Conservation (phyloP, 2,113 vertebrate genomes). For the Plecturocebus donacophilus region DNA sequence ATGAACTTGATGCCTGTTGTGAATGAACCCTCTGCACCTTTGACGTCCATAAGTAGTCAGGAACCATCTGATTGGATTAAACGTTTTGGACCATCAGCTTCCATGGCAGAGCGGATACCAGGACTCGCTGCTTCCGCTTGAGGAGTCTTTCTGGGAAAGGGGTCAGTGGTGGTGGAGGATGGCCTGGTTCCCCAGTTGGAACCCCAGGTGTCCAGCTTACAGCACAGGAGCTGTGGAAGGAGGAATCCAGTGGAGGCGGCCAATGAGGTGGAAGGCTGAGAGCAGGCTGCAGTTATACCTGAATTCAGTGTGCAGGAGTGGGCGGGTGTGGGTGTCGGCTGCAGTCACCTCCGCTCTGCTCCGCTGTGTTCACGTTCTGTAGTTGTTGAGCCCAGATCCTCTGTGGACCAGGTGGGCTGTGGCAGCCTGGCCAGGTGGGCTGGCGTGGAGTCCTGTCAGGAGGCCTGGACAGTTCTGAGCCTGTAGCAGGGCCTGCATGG, state of each 20-base stretch:
- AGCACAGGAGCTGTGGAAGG: neutral
- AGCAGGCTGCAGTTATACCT: neutral
- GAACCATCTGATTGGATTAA: neutral
- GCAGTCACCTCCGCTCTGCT: neutral
- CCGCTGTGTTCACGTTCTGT: accelerated
- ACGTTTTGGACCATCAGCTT: neutral
- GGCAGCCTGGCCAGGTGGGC: neutral
- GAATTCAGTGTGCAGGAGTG: neutral
- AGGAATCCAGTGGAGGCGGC: neutral
- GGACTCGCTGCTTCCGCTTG: neutral
- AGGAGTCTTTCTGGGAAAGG: neutral
- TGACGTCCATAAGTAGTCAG: neutral
- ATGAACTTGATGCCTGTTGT: neutral
- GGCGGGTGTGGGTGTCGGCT: neutral
- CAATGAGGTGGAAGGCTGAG: neutral
- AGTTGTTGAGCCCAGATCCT: neutral
- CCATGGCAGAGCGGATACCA: neutral
- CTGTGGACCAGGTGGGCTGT: neutral
- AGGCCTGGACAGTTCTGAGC: neutral
- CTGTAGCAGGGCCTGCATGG: neutral
- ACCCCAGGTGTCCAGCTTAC: neutral
- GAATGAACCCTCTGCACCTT: neutral
- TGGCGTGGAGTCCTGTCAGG: accelerated
- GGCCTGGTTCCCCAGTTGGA: neutral
- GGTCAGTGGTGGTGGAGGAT: no score